Evolutionary conservation across 2,888 invertebrate species (phyloP).

Genomic region (Polyommatus iphigenia): DNA sequence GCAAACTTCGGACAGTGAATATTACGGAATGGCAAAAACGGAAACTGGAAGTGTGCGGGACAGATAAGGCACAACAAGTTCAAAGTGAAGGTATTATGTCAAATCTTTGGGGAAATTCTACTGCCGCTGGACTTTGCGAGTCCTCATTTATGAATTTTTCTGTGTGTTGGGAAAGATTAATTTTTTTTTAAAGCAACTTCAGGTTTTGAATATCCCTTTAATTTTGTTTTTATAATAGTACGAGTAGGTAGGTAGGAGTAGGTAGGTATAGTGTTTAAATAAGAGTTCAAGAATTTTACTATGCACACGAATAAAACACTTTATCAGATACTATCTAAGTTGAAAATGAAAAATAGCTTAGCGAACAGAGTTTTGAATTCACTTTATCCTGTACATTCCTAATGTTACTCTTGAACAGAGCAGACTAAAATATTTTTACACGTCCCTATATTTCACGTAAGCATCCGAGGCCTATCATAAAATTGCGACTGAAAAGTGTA

Average conservation of each 20-base stretch:
- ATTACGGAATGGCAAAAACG: slow-evolving; percentile 12
- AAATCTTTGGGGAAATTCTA: slow-evolving; percentile 14
- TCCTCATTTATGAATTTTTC: background rate
- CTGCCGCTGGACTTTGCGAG: background rate
- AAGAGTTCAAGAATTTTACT: background rate
- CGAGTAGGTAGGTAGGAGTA: no score
- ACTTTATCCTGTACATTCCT: no score
- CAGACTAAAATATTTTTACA: slow-evolving; percentile 1
- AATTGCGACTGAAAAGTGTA: background rate
- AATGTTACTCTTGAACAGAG: no score
- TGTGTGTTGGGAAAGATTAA: background rate
- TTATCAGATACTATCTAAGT: no score
- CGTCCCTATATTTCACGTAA: background rate
- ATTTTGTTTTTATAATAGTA: background rate
- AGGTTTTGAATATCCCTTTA: background rate
- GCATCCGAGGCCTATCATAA: background rate
- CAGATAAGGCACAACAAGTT: background rate
- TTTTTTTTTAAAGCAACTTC: background rate
- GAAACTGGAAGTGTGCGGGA: background rate
- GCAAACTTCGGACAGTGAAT: slow-evolving; percentile 3
- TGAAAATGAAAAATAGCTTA: no score
- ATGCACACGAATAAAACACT: background rate
- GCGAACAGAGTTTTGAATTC: no score
- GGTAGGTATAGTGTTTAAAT: no score
- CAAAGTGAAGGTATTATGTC: slow-evolving; percentile 14